These are phyloP conservation scores for Oligia latruncula DNA, from an alignment of 2,888 invertebrate genomes.

Conservation along the genomic window DNA sequence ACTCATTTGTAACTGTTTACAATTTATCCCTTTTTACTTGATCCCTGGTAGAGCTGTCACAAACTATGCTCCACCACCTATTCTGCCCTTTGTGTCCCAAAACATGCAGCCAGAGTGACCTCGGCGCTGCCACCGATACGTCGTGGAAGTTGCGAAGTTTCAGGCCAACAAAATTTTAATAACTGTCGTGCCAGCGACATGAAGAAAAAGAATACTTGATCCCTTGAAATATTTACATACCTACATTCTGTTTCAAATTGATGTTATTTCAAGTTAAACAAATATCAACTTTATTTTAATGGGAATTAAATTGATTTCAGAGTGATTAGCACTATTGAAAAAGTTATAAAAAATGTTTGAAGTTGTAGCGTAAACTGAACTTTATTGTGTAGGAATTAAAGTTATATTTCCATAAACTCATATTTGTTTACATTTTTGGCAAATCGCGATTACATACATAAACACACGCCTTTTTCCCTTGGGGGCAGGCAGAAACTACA, in stretches of 20 bases:
- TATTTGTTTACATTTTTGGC: no score
- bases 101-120: background rate
- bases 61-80: background rate
- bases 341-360: no score
- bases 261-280: no score
- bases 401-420: no score
- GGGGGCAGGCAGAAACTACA: background rate
- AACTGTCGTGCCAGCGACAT: background rate
- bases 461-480: background rate
- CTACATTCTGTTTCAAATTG: no score
- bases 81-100: background rate
- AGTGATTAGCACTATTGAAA: no score
- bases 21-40: background rate
- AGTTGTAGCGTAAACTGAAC: no score
- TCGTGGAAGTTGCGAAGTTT: background rate
- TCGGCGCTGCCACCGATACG: background rate
- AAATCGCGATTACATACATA: background rate
- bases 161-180: no score
- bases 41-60: background rate
- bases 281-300: no score
- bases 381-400: no score
- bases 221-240: background rate
- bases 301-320: no score
- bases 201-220: background rate
- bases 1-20: background rate